Evolutionary conservation across 2,113 vertebrate species (phyloP).

Genomic region (Anoura caudifer): DNA sequence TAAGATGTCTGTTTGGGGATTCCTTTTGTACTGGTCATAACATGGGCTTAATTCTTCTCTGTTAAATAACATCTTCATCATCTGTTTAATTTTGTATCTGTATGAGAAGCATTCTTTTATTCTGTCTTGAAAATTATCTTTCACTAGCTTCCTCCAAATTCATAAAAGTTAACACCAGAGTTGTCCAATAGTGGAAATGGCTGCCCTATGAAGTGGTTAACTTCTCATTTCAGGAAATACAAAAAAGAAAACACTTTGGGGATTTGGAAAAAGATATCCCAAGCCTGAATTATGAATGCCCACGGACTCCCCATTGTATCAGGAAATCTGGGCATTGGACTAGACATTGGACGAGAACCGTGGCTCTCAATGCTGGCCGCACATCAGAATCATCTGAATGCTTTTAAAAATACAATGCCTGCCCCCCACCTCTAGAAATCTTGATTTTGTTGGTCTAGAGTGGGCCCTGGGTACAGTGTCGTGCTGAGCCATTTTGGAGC

Average conservation of each 20-base stretch:
- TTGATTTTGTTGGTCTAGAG: background rate
- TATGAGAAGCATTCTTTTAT: background rate
- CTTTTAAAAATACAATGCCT: background rate
- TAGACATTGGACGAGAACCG: background rate
- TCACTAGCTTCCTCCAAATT: slow-evolving; percentile 7
- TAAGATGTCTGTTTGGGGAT: background rate
- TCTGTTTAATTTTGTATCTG: background rate
- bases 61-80: background rate
- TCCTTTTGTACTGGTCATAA: background rate
- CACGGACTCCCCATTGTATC: background rate
- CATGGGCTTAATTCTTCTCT: background rate
- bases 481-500: background rate
- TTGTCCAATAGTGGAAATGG: background rate
- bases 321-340: background rate
- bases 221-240: background rate
- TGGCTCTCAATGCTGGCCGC: background rate
- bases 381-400: background rate
- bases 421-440: background rate
- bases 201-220: background rate
- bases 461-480: background rate
- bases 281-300: background rate
- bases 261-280: background rate
- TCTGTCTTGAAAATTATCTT: background rate
- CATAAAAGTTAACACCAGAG: background rate
- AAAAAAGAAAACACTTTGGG: background rate